Evolutionary conservation across 2,888 invertebrate species (phyloP), one percentile per base, ranked within the genome.

Genomic region (Thymelicus lineola): DNA sequence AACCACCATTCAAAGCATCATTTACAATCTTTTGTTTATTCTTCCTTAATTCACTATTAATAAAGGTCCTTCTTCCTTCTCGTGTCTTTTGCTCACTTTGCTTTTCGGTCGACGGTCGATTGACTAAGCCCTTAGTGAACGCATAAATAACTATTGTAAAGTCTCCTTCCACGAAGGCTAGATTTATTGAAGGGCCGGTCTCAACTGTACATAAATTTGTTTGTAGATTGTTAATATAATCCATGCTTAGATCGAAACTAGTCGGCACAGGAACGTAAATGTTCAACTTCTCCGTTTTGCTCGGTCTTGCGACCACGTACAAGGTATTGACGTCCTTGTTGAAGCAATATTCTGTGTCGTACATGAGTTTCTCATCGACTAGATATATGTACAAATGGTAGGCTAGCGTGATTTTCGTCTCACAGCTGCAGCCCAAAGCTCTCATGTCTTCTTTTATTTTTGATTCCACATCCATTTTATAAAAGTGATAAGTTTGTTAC

Each of bases 321-420:
- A 93, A 76, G 0, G 87, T 87, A 63, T 91, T 88, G 57, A 93
- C 84, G 59, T 93, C 92, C 69, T 83, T 89, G 71, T 93, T 92
- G 73, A 87, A 94, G 57, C 88, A 90, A 73, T 93, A 93, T 77
- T 93, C 91, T 0, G 91, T 90, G 69, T 94, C 94, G 75, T 93
- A 90, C 93, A 94, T 94, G 0, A 89, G 79, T 79, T 91, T 91
- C 61, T 90, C 87, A 73, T 94, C 94, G 0, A 93, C 86, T 68
- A 94, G 83, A 75, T 93, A 83, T 12, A 93, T 82, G 75, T 93
- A 94, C 12, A 94, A 77, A 65, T 89, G 86, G 71, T 87, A 92
- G 0, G 93, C 90, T 4, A 94, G 80, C 3, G 90, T 77, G 58
- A 93, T 87, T 78, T 93, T 89, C 71, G 82, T 77, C 36, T 87